phyloP scores from a whole-genome alignment of 2,797 vertebrate genomes.

The Acipenser ruthenus region DNA sequence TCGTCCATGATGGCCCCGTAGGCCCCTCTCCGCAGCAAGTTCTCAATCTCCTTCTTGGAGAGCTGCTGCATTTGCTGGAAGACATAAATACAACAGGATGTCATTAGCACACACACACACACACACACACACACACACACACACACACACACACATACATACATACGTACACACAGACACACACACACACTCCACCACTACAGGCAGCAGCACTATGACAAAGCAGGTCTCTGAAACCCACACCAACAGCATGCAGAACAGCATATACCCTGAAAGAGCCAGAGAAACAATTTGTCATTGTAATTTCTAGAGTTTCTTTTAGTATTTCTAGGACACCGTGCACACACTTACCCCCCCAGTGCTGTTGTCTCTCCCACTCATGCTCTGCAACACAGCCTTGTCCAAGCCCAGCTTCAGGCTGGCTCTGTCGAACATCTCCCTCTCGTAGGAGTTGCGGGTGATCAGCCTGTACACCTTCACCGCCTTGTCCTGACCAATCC shows the following conservation, averaged over 20 bases:
- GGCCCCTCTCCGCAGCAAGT: conserved; percentile 84
- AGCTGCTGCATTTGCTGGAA: conserved; percentile 78
- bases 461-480: conserved; percentile 97
- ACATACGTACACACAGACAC: too few species aligned
- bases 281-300: too few species aligned
- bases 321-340: background rate
- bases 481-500: conserved; percentile 97
- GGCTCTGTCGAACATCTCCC: conserved; percentile 97
- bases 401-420: conserved; percentile 94
- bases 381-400: conserved; percentile 96
- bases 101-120: too few species aligned
- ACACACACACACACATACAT: too few species aligned
- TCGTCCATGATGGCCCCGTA: conserved; percentile 98
- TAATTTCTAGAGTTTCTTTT: too few species aligned
- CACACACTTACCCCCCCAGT: conserved; percentile 69
- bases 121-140: too few species aligned
- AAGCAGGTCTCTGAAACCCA: too few species aligned
- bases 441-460: conserved; percentile 93
- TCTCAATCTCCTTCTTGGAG: conserved; percentile 97
- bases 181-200: too few species aligned
- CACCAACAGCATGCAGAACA: too few species aligned
- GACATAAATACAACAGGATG: too few species aligned
- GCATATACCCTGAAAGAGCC: too few species aligned
- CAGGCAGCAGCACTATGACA: too few species aligned
- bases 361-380: conserved; percentile 93